These are phyloP conservation scores for Linnaemya tessellans DNA, from an alignment of 2,888 invertebrate species.

Conservation along the genomic window DNA sequence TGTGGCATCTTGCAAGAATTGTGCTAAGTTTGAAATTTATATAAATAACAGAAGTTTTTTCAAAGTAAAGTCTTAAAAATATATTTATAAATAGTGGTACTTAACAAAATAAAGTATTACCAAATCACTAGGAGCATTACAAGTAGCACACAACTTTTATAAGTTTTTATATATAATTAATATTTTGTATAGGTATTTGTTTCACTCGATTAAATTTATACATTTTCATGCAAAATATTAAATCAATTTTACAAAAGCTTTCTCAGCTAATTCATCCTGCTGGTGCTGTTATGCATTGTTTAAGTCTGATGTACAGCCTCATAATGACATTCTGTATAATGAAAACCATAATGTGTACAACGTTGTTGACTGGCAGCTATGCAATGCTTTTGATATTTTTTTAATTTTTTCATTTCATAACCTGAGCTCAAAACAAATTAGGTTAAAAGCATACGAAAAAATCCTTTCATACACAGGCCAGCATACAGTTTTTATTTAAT, in stretches of 20 bases:
- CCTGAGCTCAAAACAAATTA: slow-evolving; percentile 52
- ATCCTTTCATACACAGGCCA: slow-evolving; percentile 14
- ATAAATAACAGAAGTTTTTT: too few relatives aligned
- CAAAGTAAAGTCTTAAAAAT: too few relatives aligned
- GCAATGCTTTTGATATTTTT: slow-evolving; percentile 39
- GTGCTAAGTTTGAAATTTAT: background rate
- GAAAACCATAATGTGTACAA: background rate
- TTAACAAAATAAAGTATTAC: too few relatives aligned
- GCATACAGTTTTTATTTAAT: slow-evolving; percentile 69
- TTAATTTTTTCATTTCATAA: slow-evolving; percentile 43
- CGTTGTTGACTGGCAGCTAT: slow-evolving; percentile 3
- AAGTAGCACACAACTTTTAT: too few relatives aligned
- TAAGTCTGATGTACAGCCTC: slow-evolving; percentile 29
- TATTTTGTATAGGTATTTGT: too few relatives aligned
- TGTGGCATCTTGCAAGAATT: background rate
- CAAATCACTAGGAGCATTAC: too few relatives aligned
- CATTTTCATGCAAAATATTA: background rate
- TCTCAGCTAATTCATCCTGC: slow-evolving; percentile 28
- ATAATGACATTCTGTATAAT: background rate
- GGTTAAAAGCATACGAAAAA: slow-evolving; percentile 64
- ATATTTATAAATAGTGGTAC: too few relatives aligned
- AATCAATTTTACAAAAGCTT: background rate
- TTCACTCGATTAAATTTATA: background rate
- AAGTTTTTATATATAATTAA: too few relatives aligned
- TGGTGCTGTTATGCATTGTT: slow-evolving; percentile 36